A percentile compares a stretch with the other conserved stretches of the same genome.
These are phyloP conservation scores for Notoglanidium macrostoma DNA, from an alignment of 2,797 vertebrate genomes.

Conservation along the genomic window DNA sequence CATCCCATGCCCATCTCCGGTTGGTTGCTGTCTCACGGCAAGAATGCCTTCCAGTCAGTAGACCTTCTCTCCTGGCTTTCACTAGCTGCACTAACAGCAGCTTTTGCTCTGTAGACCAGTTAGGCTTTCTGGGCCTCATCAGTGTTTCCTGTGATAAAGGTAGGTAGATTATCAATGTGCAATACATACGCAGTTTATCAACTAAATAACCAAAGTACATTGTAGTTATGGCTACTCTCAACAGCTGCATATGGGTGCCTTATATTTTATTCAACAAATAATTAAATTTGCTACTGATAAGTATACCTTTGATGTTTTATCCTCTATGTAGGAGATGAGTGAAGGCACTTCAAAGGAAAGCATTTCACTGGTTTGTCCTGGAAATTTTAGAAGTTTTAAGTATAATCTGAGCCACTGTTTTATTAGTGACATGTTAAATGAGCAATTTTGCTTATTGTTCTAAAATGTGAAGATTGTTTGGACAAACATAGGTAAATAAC, in stretches of 20 bases:
- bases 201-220: neutral
- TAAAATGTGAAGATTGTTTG: too few species aligned
- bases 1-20: conserved; percentile 46
- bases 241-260: neutral
- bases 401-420: neutral
- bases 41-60: conserved; percentile 45
- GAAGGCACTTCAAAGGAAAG: neutral
- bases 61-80: conserved; percentile 41
- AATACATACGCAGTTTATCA: neutral
- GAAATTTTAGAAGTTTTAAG: neutral
- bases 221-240: neutral
- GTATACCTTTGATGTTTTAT: neutral
- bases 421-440: neutral
- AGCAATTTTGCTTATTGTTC: neutral
- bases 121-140: conserved; percentile 46
- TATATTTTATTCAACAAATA: neutral
- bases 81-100: conserved; percentile 50
- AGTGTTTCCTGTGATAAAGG: conserved; percentile 16
- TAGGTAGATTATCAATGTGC: neutral
- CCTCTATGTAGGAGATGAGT: neutral
- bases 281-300: neutral
- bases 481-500: too few species aligned
- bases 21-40: conserved; percentile 41
- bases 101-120: conserved; percentile 46
- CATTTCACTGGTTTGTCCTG: neutral